Evolutionary conservation across 1,140 invertebrate genomes (phyloP), one percentile per base, ranked within the genome.

Genomic region (Cherax destructor): DNA sequence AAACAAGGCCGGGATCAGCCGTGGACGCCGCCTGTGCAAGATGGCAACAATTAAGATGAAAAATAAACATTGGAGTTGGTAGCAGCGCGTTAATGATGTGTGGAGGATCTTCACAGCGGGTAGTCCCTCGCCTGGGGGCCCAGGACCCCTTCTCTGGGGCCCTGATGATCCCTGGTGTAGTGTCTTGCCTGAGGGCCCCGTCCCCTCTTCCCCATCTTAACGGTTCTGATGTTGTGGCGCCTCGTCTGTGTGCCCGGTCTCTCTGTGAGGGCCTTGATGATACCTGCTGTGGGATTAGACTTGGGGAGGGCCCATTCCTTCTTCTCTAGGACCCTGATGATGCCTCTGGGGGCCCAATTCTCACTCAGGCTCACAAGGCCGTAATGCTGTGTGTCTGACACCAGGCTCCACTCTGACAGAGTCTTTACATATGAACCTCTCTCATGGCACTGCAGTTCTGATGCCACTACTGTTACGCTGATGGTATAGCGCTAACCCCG

Each of bases 11-110:
- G 79, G 87, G 87, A 83, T 89, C 78, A 83, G 69, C 65, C 77
- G 21, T 65, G 78, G 65, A 59, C 78, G 78, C 65, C 49, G 87
- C 79, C 61, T 89, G 59, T 89, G 87, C 87, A 83, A 83, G 78
- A 83, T 89, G 87, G 87, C 79, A 89, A 83, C 78, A 83, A 83
- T 81, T 89, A 83, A 81, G 87, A 83, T 89, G 87, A 88, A 88
- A 88, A 88, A 88, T 88, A 88, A 88, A 88, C 86, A 88, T 50
- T 61, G 56, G 59, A 83, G 87, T 83, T 81, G 79, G 87, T 89
- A 76, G 65, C 78, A 79, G 49, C 65, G 87, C 47, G 78, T 69
- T 89, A 89, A 88, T 88, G 86, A 88, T 80, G 87, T 89, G 87
- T 81, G 87, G 69, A 59, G 65, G 87, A 81, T 74, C 78, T 41